A percentile compares a stretch with the other conserved stretches of the same genome.
These are phyloP conservation scores for Steatocranus sp. DNA, from an alignment of 2,797 vertebrate species.

Conservation along the genomic window DNA sequence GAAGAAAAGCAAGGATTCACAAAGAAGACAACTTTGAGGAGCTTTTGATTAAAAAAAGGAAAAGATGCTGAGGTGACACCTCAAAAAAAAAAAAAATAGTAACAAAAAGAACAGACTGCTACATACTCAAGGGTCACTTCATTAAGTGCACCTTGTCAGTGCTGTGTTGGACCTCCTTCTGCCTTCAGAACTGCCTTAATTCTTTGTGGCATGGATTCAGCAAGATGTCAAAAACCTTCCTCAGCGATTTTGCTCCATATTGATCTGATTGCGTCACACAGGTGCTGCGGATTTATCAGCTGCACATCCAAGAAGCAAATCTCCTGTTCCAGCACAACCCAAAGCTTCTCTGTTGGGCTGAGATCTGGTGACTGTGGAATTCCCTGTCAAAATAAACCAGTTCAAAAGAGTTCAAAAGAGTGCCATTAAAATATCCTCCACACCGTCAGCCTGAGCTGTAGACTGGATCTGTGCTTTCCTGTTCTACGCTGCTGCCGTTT, in stretches of 20 bases:
- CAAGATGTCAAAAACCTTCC: not conserved
- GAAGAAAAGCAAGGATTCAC: not conserved
- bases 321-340: not conserved
- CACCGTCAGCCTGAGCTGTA: not conserved
- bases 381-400: not conserved
- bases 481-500: not conserved
- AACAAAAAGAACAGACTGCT: not conserved
- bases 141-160: not conserved
- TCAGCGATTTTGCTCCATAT: not conserved
- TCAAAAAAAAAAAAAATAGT: not conserved
- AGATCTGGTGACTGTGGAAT: not conserved
- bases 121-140: not conserved
- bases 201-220: not conserved
- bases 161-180: not conserved
- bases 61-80: not conserved
- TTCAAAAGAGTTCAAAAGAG: not conserved
- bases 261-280: not conserved
- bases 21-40: not conserved
- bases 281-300: not conserved
- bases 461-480: not conserved
- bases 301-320: not conserved
- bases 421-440: not conserved
- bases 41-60: slow-evolving; percentile 3
- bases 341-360: not conserved
- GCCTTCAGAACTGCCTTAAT: not conserved